These are phyloP conservation scores for Trichogramma evanescens DNA, from an alignment of 2,888 invertebrate species.

Conservation along the genomic window DNA sequence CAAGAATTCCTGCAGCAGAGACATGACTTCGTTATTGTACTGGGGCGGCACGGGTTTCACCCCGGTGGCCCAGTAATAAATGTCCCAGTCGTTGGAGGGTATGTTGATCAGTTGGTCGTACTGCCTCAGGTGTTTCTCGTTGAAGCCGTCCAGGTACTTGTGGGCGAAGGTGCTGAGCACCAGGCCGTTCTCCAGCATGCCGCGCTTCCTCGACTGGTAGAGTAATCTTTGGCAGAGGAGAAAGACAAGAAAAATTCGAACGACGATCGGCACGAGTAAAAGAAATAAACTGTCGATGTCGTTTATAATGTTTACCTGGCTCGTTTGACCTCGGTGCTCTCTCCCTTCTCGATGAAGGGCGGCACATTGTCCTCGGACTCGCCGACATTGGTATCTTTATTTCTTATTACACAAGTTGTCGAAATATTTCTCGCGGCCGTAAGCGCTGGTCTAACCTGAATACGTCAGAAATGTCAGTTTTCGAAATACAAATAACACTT, in stretches of 20 bases:
- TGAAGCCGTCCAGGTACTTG: slow-evolving; percentile 67
- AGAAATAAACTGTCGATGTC: neutral
- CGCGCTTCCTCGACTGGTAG: slow-evolving; percentile 92
- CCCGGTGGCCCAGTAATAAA: slow-evolving; percentile 87
- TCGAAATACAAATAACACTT: neutral
- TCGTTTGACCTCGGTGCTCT: slow-evolving; percentile 32
- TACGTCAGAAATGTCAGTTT: neutral
- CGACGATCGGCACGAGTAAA: too few species aligned
- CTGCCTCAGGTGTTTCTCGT: slow-evolving; percentile 62
- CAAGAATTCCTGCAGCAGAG: slow-evolving; percentile 73
- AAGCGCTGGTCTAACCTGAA: slow-evolving; percentile 5
- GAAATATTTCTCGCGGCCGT: slow-evolving; percentile 22
- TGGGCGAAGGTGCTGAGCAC: slow-evolving; percentile 85
- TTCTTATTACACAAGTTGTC: slow-evolving; percentile 20
- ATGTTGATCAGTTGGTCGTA: slow-evolving; percentile 87
- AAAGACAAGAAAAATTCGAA: neutral
- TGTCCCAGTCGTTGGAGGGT: slow-evolving; percentile 94
- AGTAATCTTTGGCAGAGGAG: slow-evolving; percentile 55
- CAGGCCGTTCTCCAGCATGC: slow-evolving; percentile 92
- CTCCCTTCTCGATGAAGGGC: slow-evolving; percentile 33
- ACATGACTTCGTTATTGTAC: slow-evolving; percentile 80
- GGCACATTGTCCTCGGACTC: slow-evolving; percentile 33
- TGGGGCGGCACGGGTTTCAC: slow-evolving; percentile 75
- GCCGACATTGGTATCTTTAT: slow-evolving; percentile 26
- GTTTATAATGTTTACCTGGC: slow-evolving; percentile 30